Conservation (phyloP, 2,888 invertebrate genomes). For the Conistra vaccinii region DNA sequence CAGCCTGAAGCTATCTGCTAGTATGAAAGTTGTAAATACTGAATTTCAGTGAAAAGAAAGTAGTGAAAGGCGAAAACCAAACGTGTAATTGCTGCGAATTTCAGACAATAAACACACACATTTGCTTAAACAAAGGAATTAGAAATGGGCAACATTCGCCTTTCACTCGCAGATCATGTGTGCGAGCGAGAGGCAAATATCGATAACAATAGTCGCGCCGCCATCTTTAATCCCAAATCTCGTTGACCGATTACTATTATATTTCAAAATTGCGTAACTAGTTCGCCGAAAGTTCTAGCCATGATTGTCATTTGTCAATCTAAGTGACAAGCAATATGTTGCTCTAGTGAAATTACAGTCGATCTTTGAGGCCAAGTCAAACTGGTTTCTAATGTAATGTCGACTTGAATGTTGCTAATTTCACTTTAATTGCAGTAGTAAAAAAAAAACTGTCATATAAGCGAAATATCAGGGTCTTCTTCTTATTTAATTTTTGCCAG, state of each 20-base stretch:
- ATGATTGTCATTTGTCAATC: conserved; percentile 26
- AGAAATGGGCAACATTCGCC: conserved; percentile 22
- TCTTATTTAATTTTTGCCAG: neutral
- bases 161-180: conserved; percentile 34
- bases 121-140: conserved; percentile 26
- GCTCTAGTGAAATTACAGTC: conserved; percentile 2
- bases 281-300: conserved; percentile 31
- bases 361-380: conserved; percentile 4
- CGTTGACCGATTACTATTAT: conserved; percentile 34
- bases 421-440: conserved; percentile 14
- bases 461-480: neutral
- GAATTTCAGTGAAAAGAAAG: neutral
- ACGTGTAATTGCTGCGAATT: neutral
- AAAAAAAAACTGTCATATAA: neutral
- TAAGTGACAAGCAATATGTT: conserved; percentile 34
- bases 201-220: conserved; percentile 35
- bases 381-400: conserved; percentile 29
- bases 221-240: conserved; percentile 35
- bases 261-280: conserved; percentile 34
- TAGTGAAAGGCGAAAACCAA: conserved; percentile 9
- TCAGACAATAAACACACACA: conserved; percentile 8
- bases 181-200: conserved; percentile 9
- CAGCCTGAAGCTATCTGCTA: neutral
- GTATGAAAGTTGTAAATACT: neutral
- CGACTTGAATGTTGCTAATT: conserved; percentile 17